Evolutionary conservation across 1,140 invertebrate genomes (phyloP).

Genomic region (Himalopsyche phryganea): DNA sequence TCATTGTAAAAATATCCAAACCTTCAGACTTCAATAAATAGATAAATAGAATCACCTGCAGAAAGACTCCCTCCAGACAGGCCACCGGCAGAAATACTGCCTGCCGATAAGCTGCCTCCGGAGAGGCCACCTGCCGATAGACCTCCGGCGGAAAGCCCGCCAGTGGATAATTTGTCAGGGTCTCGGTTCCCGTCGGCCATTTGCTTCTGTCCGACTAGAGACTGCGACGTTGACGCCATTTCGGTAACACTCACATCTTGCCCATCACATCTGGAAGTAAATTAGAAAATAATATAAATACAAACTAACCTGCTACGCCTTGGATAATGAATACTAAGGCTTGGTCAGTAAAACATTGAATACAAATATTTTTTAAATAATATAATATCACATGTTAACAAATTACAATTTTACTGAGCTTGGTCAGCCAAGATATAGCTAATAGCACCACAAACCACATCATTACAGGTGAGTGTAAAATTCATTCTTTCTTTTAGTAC

Average conservation of each 20-base stretch:
- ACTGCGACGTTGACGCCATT: constrained; percentile 13
- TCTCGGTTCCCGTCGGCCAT: constrained; percentile 26
- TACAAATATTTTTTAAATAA: neutral
- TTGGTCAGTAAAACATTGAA: neutral
- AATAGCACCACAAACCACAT: no score
- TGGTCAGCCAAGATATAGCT: neutral
- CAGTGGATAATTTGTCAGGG: constrained; percentile 30
- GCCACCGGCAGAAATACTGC: neutral
- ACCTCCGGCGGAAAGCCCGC: constrained; percentile 23
- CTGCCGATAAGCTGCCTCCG: constrained; percentile 17
- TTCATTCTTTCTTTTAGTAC: no score
- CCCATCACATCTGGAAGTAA: neutral
- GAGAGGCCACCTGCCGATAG: constrained; percentile 13
- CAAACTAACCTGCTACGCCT: no score
- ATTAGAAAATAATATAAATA: neutral
- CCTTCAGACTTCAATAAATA: no score
- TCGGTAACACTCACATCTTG: constrained; percentile 17
- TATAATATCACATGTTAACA: neutral
- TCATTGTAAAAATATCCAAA: no score
- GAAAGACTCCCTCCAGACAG: neutral
- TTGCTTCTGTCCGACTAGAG: constrained; percentile 8
- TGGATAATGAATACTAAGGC: neutral
- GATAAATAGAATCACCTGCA: constrained; percentile 4
- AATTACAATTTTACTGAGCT: neutral
- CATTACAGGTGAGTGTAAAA: no score